Evolutionary conservation across 2,113 vertebrate genomes (phyloP), one percentile per base, ranked within the genome.

Genomic region (Cryptotis parvus): DNA sequence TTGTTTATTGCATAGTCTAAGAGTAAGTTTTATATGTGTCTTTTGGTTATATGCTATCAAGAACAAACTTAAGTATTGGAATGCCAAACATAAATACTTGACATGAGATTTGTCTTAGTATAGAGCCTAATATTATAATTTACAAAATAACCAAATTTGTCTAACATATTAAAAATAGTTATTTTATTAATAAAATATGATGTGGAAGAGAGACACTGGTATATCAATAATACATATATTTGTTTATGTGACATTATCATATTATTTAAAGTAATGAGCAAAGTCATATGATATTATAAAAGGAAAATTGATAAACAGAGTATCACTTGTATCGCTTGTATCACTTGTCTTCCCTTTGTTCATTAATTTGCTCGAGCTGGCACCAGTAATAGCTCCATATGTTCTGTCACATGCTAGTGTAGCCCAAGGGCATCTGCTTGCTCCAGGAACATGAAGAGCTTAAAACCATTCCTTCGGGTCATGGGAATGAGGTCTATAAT

Each of bases 151-250:
- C 14, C 45, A 49, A 61, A 88, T 33, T 33, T 68, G 31, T n/a
- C 14, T 58, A 58, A 58, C 10, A 49, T 49, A 14, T 49, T 49
- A 58, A 18, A 16, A 58, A 58, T 58, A 12, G 45, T 14, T 58
- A 58, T 58, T 58, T 58, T 24, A 24, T 58, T 18, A 24, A 58
- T 58, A 58, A 58, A 58, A 58, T 58, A 18, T 24, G 4, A 58
- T 58, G 24, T 58, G 8, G 7, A 4, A 74, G 49, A 87, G 33
- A 63, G 27, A 6, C 22, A 58, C 18, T 58, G 55, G 55, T 91
- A 3, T 74, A 52, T 85, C 39, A 91, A 35, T 26, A 89, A 68
- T 39, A 15, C 8, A 90, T 61, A 18, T 69, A 83, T 93, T 76
- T 49, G 22, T 58, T 27, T 20, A 33, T 2, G 6, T 55, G 12